Percentiles rank a stretch among this genome's conserved stretches.
phyloP scores from a whole-genome alignment of 2,797 vertebrate species.

The Eospalax fontanierii region DNA sequence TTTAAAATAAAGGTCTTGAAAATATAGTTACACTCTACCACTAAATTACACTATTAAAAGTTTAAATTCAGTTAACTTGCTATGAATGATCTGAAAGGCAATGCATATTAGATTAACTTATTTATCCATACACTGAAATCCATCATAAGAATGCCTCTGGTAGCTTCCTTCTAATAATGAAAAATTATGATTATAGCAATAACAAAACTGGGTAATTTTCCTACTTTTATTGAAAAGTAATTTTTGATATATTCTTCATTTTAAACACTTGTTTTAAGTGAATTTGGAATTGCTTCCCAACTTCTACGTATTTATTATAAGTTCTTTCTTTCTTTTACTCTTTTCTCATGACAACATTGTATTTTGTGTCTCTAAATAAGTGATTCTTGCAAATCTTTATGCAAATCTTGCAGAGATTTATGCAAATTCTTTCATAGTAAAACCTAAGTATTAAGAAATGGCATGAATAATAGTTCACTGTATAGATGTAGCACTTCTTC shows the following conservation, averaged over 20 bases:
- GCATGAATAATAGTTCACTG: too few species aligned
- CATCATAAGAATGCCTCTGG: neutral
- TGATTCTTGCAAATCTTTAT: neutral
- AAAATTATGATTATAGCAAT: constrained; percentile 49
- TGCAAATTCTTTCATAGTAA: constrained; percentile 6
- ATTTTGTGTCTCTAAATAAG: constrained; percentile 8
- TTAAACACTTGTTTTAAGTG: neutral
- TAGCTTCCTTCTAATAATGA: constrained; percentile 10
- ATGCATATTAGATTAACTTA: constrained; percentile 28
- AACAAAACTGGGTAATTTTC: neutral
- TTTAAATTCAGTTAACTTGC: constrained; percentile 55
- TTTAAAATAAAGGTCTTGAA: constrained; percentile 71
- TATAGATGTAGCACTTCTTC: too few species aligned
- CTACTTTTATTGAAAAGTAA: constrained; percentile 28
- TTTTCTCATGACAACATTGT: neutral
- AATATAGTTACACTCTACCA: constrained; percentile 23
- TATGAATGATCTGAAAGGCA: constrained; percentile 22
- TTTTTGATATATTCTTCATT: constrained; percentile 11
- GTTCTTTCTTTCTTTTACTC: neutral
- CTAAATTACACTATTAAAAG: constrained; percentile 57
- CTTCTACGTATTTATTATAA: neutral
- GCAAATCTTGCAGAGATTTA: too few species aligned
- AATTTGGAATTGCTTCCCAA: neutral
- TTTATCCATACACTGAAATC: constrained; percentile 7
- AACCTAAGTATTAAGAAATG: neutral